A percentile compares a stretch with the other conserved stretches of the same genome.
Conservation (phyloP, 2,113 vertebrate species). For the Sander lucioperca region DNA sequence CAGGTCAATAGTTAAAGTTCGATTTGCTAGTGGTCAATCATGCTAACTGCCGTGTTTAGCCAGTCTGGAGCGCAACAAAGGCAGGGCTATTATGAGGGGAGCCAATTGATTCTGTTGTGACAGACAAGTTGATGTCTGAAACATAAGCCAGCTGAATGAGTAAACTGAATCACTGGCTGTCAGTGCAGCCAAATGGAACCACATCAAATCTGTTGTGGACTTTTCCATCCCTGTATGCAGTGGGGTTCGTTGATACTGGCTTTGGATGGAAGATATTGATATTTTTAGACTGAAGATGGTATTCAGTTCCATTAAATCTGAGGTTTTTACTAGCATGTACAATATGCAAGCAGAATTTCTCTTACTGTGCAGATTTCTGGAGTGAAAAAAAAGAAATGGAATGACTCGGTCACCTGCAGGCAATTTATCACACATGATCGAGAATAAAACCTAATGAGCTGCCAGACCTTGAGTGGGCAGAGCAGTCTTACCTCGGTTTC, state of each 20-base stretch:
- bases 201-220: constrained; percentile 23
- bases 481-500: constrained; percentile 51
- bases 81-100: constrained; percentile 19
- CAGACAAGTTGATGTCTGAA: constrained; percentile 46
- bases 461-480: constrained; percentile 71
- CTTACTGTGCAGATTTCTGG: constrained; percentile 28
- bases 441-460: constrained; percentile 69
- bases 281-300: constrained; percentile 37
- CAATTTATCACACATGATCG: constrained; percentile 50
- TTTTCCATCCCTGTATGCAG: constrained; percentile 18
- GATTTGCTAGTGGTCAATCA: constrained; percentile 52
- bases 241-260: not conserved
- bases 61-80: constrained; percentile 12
- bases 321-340: constrained; percentile 31
- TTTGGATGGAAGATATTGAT: constrained; percentile 28
- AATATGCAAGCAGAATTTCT: constrained; percentile 19
- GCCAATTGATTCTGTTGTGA: constrained; percentile 51
- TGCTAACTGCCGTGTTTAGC: constrained; percentile 40
- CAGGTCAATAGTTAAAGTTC: constrained; percentile 43
- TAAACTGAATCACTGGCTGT: constrained; percentile 22
- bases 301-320: constrained; percentile 24
- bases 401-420: constrained; percentile 47
- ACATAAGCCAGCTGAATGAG: constrained; percentile 24
- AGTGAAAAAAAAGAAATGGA: constrained; percentile 25
- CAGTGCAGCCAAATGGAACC: constrained; percentile 22